These are phyloP conservation scores for Drosophila monieri DNA, from an alignment of 2,888 invertebrate species.

Conservation along the genomic window DNA sequence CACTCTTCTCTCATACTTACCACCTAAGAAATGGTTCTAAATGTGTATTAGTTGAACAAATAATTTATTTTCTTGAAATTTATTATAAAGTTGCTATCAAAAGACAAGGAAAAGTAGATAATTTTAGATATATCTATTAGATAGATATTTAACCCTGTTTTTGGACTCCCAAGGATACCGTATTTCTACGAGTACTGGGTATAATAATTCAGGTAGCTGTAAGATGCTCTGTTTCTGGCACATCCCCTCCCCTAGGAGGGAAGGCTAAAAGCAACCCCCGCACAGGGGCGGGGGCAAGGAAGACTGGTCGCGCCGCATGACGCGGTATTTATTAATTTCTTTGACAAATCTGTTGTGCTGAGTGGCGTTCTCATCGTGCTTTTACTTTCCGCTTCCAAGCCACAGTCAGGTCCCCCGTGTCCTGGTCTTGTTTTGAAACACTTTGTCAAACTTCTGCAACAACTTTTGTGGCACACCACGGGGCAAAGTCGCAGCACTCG, in stretches of 20 bases:
- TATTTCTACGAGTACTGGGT: neutral
- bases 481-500: slow-evolving; percentile 45
- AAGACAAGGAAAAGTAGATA: no score
- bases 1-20: neutral
- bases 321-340: slow-evolving; percentile 80
- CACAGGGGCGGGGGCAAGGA: neutral
- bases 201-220: neutral
- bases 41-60: no score
- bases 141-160: no score
- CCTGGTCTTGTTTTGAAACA: slow-evolving; percentile 59
- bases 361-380: slow-evolving; percentile 49
- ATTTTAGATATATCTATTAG: no score
- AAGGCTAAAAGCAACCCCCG: neutral
- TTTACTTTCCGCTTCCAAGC: slow-evolving; percentile 2
- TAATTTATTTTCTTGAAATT: no score
- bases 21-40: no score
- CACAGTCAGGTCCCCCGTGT: slow-evolving; percentile 8
- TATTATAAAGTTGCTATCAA: no score
- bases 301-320: slow-evolving; percentile 57
- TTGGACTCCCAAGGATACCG: no score
- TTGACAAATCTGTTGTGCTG: slow-evolving; percentile 81
- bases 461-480: slow-evolving; percentile 67
- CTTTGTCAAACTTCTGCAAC: slow-evolving; percentile 79
- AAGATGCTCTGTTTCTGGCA: neutral
- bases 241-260: no score